A percentile compares a stretch with the other conserved stretches of the same genome.
Conservation (phyloP, 1,140 invertebrate genomes). For the Ips typographus region DNA sequence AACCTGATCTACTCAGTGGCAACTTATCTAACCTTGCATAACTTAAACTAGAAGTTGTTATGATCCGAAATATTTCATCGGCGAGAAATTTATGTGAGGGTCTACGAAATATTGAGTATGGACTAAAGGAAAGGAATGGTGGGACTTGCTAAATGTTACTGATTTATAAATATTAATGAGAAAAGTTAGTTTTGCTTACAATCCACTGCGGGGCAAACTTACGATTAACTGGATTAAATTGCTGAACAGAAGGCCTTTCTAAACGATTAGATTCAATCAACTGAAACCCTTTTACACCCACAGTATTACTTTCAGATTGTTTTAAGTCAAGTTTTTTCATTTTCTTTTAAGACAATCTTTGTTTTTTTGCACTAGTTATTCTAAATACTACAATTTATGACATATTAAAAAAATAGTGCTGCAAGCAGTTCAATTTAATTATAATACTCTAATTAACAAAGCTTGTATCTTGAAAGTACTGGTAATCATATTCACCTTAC, state of each 20-base stretch:
- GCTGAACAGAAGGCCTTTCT: slow-evolving; percentile 8
- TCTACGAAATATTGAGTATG: neutral
- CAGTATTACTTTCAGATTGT: neutral
- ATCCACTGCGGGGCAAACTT: slow-evolving; percentile 16
- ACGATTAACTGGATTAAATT: slow-evolving; percentile 17
- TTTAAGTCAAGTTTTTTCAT: too few relatives aligned
- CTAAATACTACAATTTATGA: too few relatives aligned
- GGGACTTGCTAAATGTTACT: slow-evolving; percentile 7
- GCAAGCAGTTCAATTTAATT: too few relatives aligned
- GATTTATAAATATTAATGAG: slow-evolving; percentile 24
- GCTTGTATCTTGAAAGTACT: too few relatives aligned
- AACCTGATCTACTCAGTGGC: neutral
- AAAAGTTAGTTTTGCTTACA: slow-evolving; percentile 16
- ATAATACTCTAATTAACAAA: too few relatives aligned
- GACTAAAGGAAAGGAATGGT: neutral
- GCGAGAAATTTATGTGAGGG: neutral
- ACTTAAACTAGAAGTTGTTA: neutral
- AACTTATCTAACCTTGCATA: too few relatives aligned
- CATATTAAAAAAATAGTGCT: too few relatives aligned
- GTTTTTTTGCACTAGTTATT: too few relatives aligned
- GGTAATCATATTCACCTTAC: too few relatives aligned
- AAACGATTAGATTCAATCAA: slow-evolving; percentile 6
- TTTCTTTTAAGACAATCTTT: too few relatives aligned
- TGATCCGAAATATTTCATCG: slow-evolving; percentile 1
- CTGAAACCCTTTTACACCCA: neutral